These are phyloP conservation scores for Dipus sagitta DNA, from an alignment of 2,797 vertebrate genomes.

Conservation along the genomic window DNA sequence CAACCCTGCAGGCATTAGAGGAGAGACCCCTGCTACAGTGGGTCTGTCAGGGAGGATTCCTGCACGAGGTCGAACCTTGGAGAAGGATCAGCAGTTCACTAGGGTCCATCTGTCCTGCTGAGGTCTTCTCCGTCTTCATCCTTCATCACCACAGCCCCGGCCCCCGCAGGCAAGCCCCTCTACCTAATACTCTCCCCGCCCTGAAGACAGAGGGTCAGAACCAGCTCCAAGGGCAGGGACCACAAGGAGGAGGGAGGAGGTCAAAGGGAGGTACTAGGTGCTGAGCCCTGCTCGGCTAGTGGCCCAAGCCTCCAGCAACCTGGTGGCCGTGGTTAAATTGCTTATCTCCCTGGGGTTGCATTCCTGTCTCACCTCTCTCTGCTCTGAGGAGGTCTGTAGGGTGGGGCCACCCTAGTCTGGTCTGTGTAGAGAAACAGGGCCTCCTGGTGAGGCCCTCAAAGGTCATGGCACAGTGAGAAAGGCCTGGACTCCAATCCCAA, in stretches of 20 bases:
- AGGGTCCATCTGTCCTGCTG: background rate
- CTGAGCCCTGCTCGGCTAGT: background rate
- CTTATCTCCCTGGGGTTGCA: background rate
- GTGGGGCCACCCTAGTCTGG: background rate
- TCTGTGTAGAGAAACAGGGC: background rate
- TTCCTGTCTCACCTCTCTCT: background rate
- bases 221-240: background rate
- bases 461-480: background rate
- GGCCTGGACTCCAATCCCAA: conserved; percentile 8
- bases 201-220: background rate
- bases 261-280: background rate
- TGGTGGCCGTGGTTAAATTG: background rate
- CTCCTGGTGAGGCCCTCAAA: background rate
- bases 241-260: background rate
- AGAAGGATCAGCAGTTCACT: conserved; percentile 19
- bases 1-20: background rate
- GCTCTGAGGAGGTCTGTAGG: background rate
- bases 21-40: conserved; percentile 74
- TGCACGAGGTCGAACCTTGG: background rate
- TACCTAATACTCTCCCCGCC: background rate
- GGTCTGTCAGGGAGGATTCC: background rate
- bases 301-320: background rate
- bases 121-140: background rate
- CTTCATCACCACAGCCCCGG: too few species aligned
- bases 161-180: background rate